Base-by-base conservation (phyloP, 2,888 invertebrate genomes). In the Athrips mouffetella region DNA sequence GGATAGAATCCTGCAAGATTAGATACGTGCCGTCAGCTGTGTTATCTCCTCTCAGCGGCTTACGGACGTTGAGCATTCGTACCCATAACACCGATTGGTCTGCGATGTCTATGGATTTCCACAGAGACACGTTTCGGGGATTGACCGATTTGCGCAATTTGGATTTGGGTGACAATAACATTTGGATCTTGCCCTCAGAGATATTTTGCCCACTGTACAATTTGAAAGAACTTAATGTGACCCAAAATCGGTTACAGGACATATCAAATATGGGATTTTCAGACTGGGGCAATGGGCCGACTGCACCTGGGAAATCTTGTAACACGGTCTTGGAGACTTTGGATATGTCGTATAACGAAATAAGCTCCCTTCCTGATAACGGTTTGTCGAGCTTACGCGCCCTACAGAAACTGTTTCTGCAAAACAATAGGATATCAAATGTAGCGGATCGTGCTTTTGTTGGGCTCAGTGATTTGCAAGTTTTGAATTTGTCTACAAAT, bases 61-160 rank as follows among this genome's bases (percentile, higher is more conserved):
- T 96, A 20, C 87, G 91, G 45, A 90, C 89, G 54, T 80, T 96
- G 45, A 90, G 91, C 23, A 80, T 96, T 58, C 90, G 93, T 41
- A 94, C 94, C 13, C 93, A 92, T 71, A 94, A 94, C 72, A 92
- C 93, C 21, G 94, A 94, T 68, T 94, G 94, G 94, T 93, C 94
- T 10, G 91, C 93, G 15, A 92, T 94, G 92, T 92, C 93, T 18
- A 89, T 94, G 82, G 94, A 94, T 62, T 89, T 94, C 53, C 92
- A 93, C 64, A 88, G 92, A 33, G 93, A 93, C 65, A 92, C 93
- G 51, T 91, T 95, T 53, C 87, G 92, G 54, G 91, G 93, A 7
- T 85, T 94, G 47, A 90, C 91, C 16, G 92, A 92, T 66, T 82
- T 94, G 33, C 89, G 92, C 60, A 89, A 83, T 58, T 87, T 94